Conservation (phyloP, 2,797 vertebrate genomes). For the Cryptoprocta ferox region DNA sequence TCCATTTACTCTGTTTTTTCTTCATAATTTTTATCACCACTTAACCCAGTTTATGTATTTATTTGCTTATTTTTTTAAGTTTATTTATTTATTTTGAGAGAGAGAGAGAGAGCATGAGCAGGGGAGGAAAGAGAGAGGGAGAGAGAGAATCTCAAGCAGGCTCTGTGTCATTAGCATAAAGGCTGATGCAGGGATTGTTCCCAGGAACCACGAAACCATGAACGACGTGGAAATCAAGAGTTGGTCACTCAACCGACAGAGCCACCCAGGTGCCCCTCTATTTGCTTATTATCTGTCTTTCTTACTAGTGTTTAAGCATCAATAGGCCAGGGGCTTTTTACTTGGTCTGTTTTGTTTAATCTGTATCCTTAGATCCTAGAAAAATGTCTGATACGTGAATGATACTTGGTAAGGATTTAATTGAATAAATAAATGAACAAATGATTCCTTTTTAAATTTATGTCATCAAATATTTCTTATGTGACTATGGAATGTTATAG, state of each 20-base stretch:
- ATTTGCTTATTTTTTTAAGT: neutral
- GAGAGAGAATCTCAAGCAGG: too few species aligned
- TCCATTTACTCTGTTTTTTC: neutral
- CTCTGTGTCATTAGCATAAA: too few species aligned
- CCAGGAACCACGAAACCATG: too few species aligned
- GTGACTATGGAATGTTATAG: neutral
- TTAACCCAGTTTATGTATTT: neutral
- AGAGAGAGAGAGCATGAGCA: too few species aligned
- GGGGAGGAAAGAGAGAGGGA: too few species aligned
- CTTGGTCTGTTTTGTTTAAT: constrained; percentile 29
- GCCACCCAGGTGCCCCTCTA: neutral
- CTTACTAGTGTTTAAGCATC: neutral
- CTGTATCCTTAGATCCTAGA: neutral
- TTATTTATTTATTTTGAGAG: too few species aligned
- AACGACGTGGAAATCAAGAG: too few species aligned
- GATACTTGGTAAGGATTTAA: neutral
- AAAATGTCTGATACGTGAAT: neutral
- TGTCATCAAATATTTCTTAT: neutral
- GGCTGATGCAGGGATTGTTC: too few species aligned
- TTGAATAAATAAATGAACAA: neutral
- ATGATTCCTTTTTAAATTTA: neutral
- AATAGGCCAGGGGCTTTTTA: neutral
- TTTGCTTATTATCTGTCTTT: neutral
- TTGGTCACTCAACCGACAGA: too few species aligned
- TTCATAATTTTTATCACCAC: constrained; percentile 13